Conservation (phyloP, 2,888 invertebrate genomes). For the Nemoura dubitans region DNA sequence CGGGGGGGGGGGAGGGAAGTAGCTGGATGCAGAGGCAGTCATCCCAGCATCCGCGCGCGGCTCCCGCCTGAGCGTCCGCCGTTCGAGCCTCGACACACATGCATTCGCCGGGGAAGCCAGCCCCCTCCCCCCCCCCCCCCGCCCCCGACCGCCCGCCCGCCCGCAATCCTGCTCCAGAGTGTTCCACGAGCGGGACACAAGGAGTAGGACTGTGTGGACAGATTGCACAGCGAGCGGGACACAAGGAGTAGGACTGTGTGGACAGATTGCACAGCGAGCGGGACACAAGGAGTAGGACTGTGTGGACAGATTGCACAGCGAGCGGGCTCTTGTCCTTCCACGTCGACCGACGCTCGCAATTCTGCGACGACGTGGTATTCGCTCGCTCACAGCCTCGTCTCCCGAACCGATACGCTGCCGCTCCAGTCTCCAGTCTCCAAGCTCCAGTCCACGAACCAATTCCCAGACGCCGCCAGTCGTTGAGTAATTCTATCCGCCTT, state of each 20-base stretch:
- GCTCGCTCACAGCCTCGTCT: too few species aligned
- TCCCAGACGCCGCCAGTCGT: neutral
- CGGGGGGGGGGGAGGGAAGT: too few species aligned
- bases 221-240: neutral
- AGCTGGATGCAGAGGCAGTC: neutral
- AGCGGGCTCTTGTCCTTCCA: neutral
- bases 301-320: neutral
- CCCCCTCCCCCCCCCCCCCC: constrained; percentile 7
- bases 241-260: too few species aligned
- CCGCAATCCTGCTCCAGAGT: neutral
- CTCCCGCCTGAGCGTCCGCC: constrained; percentile 17
- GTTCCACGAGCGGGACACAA: neutral
- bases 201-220: neutral
- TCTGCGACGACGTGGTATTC: neutral
- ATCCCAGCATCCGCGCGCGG: neutral
- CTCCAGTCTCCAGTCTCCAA: too few species aligned
- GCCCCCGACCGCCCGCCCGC: neutral
- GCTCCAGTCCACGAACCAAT: neutral
- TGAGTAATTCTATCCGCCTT: neutral
- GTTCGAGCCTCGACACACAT: constrained; percentile 32
- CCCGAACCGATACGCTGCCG: neutral
- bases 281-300: too few species aligned
- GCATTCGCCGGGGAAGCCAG: neutral
- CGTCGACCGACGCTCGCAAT: neutral
- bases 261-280: too few species aligned